Evolutionary conservation across 2,113 vertebrate genomes (phyloP).

Genomic region (Hydrochoerus hydrochaeris): DNA sequence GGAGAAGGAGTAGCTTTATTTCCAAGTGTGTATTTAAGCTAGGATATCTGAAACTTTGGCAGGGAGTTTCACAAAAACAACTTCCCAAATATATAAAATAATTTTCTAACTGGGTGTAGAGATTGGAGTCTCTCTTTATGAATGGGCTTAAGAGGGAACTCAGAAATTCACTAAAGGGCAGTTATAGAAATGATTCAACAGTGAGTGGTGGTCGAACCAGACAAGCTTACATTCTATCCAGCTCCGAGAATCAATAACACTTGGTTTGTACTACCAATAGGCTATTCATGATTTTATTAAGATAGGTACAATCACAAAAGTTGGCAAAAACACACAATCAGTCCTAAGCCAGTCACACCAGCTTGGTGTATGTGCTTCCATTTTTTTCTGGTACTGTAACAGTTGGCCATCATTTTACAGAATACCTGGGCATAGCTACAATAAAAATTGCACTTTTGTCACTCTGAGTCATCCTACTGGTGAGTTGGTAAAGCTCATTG

Average conservation of each 20-base stretch:
- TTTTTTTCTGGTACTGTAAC: slow-evolving; percentile 2
- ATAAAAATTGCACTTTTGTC: not conserved
- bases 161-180: slow-evolving; percentile 22
- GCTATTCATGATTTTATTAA: not conserved
- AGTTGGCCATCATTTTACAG: not conserved
- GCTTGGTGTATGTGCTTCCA: not conserved
- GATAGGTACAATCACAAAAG: slow-evolving; percentile 16
- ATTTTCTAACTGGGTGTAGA: not conserved
- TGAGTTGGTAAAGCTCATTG: not conserved
- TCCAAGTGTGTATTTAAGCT: not conserved
- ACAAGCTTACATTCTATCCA: not conserved
- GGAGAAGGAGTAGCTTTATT: slow-evolving; percentile 19
- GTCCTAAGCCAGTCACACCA: slow-evolving; percentile 9
- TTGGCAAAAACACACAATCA: slow-evolving; percentile 2
- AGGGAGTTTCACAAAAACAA: slow-evolving; percentile 8
- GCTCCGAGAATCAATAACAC: not conserved
- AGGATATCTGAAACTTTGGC: slow-evolving; percentile 5
- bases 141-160: slow-evolving; percentile 4
- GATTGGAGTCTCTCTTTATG: not conserved
- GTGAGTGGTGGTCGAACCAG: not conserved
- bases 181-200: not conserved
- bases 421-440: not conserved
- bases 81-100: not conserved
- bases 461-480: not conserved
- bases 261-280: slow-evolving; percentile 20